These are phyloP conservation scores for Tangara arthus DNA, from an alignment of 2,797 vertebrate species.

Conservation along the genomic window DNA sequence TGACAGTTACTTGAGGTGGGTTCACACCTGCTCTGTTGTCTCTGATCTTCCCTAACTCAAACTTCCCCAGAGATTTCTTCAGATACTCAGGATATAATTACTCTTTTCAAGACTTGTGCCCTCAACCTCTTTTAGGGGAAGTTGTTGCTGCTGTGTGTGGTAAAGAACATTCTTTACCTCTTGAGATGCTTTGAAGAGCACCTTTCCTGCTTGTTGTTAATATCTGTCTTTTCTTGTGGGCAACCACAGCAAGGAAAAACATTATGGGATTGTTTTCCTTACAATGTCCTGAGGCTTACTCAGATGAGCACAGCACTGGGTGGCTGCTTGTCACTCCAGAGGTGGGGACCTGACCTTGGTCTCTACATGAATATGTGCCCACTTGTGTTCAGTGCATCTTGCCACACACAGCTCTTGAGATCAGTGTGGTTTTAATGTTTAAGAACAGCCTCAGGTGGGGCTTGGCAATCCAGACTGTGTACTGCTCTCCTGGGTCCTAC, in stretches of 20 bases:
- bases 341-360: too few relatives aligned
- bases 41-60: not conserved
- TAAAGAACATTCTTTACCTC: not conserved
- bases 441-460: not conserved
- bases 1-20: fast-evolving
- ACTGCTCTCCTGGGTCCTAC: not conserved
- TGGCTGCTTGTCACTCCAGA: not conserved
- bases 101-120: not conserved
- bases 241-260: not conserved
- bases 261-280: not conserved
- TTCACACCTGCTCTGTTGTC: not conserved
- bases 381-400: not conserved
- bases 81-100: not conserved
- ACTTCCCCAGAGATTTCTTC: not conserved
- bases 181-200: not conserved
- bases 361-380: not conserved
- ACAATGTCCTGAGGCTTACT: not conserved
- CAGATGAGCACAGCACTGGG: not conserved
- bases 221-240: not conserved
- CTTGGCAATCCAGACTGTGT: not conserved
- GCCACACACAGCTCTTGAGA: not conserved
- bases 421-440: not conserved
- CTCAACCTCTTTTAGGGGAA: not conserved
- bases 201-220: not conserved
- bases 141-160: not conserved